Conservation (phyloP, 2,888 invertebrate genomes). For the Eupithecia dodoneata region DNA sequence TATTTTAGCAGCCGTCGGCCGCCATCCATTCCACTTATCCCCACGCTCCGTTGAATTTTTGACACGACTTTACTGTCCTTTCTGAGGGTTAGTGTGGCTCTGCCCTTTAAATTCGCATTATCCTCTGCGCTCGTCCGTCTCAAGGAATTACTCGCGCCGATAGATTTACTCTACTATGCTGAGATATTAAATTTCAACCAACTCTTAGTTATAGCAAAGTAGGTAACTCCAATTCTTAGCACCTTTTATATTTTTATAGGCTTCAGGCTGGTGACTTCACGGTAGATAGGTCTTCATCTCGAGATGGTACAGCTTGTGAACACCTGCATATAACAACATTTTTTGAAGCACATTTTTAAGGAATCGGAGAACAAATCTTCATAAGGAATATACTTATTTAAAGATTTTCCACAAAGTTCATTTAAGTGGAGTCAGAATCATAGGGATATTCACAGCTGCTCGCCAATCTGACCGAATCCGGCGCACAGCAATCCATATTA, state of each 20-base stretch:
- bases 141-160: slow-evolving; percentile 49
- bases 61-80: slow-evolving; percentile 77
- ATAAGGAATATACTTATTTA: not conserved
- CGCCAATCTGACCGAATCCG: slow-evolving; percentile 75
- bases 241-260: not conserved
- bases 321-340: not conserved
- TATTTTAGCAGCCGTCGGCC: slow-evolving; percentile 77
- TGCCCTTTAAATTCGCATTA: slow-evolving; percentile 77
- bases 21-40: slow-evolving; percentile 83
- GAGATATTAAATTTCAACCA: not conserved
- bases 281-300: not conserved
- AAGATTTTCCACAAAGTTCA: slow-evolving; percentile 26
- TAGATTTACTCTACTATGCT: slow-evolving; percentile 37
- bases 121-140: slow-evolving; percentile 59
- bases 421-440: slow-evolving; percentile 39
- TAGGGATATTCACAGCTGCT: slow-evolving; percentile 53
- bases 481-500: slow-evolving; percentile 83
- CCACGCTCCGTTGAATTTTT: slow-evolving; percentile 81
- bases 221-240: not conserved
- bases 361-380: not conserved
- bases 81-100: slow-evolving; percentile 75
- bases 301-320: not conserved
- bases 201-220: not conserved
- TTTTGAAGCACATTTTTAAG: not conserved
- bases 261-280: not conserved